These are phyloP conservation scores for Pseudonaja textilis DNA, from an alignment of 2,113 vertebrate genomes.

Conservation along the genomic window DNA sequence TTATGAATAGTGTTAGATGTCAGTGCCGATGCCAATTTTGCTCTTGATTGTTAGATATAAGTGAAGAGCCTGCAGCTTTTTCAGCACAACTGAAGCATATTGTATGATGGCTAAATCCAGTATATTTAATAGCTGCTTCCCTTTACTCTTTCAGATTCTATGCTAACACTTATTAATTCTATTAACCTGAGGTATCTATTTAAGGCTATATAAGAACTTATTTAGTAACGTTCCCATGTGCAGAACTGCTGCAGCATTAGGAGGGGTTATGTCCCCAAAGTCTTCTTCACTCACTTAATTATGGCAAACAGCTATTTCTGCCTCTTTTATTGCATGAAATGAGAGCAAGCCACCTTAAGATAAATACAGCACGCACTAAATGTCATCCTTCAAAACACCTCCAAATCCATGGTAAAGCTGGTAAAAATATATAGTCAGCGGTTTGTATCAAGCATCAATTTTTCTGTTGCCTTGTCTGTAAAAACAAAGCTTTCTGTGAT, in stretches of 20 bases:
- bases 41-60: neutral
- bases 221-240: neutral
- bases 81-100: neutral
- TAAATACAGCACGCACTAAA: neutral
- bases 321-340: neutral
- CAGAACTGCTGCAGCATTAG: neutral
- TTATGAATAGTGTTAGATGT: neutral
- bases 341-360: neutral
- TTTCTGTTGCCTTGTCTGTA: neutral
- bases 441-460: neutral
- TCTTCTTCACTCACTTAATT: neutral
- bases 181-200: neutral
- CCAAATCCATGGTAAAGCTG: neutral
- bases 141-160: slow-evolving; percentile 2
- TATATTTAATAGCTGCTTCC: neutral
- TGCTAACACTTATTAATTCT: neutral
- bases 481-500: neutral
- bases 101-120: neutral
- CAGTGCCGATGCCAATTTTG: neutral
- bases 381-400: neutral
- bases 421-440: neutral
- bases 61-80: neutral
- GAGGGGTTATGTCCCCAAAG: neutral
- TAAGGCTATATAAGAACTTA: slow-evolving; percentile 4
- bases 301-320: neutral